Evolutionary conservation across 2,113 vertebrate genomes (phyloP).

Genomic region (Myxocyprinus asiaticus): DNA sequence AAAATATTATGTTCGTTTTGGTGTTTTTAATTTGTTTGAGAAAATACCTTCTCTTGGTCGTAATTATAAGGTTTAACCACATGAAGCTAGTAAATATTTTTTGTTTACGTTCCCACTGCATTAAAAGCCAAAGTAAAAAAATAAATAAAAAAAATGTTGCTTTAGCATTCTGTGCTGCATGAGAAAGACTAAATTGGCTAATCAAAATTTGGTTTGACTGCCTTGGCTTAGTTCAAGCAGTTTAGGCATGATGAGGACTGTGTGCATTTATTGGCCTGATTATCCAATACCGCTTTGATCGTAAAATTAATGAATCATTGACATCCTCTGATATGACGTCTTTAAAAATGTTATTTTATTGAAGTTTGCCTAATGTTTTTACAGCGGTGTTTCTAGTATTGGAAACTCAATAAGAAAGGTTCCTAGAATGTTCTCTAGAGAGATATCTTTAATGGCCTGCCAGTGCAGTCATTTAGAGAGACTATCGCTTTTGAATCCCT

Average conservation of each 20-base stretch:
- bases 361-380: constrained; percentile 33
- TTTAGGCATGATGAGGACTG: not conserved
- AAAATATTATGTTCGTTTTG: constrained; percentile 62
- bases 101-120: constrained; percentile 52
- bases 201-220: not conserved
- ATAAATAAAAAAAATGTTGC: too few relatives aligned
- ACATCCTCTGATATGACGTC: constrained; percentile 18
- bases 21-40: constrained; percentile 72
- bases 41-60: constrained; percentile 65
- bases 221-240: too few relatives aligned
- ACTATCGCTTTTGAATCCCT: constrained; percentile 43
- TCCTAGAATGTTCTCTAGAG: constrained; percentile 15
- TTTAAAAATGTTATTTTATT: constrained; percentile 14
- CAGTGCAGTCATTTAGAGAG: constrained; percentile 28
- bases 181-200: not conserved
- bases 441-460: constrained; percentile 43
- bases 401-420: constrained; percentile 25
- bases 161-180: not conserved
- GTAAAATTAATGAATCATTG: constrained; percentile 32
- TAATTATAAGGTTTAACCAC: constrained; percentile 71
- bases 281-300: not conserved
- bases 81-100: constrained; percentile 67
- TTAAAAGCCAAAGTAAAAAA: constrained; percentile 38
- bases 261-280: constrained; percentile 13
- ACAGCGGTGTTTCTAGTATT: constrained; percentile 20